Percentiles rank a stretch among this genome's conserved stretches.
phyloP scores from a whole-genome alignment of 2,888 invertebrate species.

The Brachyptera risi region DNA sequence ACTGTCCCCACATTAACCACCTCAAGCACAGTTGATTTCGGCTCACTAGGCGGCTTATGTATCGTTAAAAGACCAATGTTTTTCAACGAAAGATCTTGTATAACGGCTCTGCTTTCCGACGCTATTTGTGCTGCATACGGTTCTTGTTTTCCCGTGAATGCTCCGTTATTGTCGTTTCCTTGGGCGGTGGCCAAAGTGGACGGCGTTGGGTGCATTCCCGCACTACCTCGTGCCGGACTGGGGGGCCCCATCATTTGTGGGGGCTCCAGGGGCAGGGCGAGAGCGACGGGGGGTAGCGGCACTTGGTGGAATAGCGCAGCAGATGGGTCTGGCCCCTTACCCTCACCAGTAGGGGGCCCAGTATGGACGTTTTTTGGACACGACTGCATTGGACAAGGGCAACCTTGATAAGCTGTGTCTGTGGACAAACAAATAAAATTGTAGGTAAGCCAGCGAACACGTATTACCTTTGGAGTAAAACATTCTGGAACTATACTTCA shows the following conservation, averaged over 20 bases:
- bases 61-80: background rate
- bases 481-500: too few species aligned
- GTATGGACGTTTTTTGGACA: slow-evolving; percentile 98
- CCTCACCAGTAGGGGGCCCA: slow-evolving; percentile 97
- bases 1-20: background rate
- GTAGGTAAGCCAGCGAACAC: too few species aligned
- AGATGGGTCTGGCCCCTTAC: slow-evolving; percentile 58
- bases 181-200: slow-evolving; percentile 26
- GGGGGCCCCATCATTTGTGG: slow-evolving; percentile 54
- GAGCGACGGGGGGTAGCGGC: slow-evolving; percentile 46
- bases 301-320: slow-evolving; percentile 37
- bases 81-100: background rate
- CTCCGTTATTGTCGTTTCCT: background rate
- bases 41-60: background rate
- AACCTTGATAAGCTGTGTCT: slow-evolving; percentile 62
- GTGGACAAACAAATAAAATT: slow-evolving; percentile 31
- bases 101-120: background rate
- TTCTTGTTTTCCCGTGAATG: background rate
- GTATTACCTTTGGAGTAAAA: too few species aligned
- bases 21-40: background rate
- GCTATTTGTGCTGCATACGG: background rate
- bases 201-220: slow-evolving; percentile 47
- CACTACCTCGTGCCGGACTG: slow-evolving; percentile 65
- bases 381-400: slow-evolving; percentile 88
- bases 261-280: slow-evolving; percentile 50